Percentiles rank a stretch among this genome's conserved stretches.
These are phyloP conservation scores for Dicranocentrus wangi DNA, from an alignment of 2,888 invertebrate genomes.

Conservation along the genomic window DNA sequence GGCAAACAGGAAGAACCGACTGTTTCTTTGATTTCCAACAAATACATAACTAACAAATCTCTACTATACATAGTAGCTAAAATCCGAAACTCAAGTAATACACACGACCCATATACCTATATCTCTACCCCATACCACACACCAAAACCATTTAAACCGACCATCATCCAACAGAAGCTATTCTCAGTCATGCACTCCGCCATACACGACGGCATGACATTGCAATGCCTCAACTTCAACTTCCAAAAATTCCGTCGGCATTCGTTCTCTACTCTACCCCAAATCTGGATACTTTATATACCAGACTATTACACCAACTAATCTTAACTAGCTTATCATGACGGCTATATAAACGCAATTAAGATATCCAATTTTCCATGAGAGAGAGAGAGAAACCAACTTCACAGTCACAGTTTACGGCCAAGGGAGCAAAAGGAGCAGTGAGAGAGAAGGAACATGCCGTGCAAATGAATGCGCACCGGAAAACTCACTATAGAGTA, in stretches of 20 bases:
- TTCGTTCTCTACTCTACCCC: not conserved
- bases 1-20: conserved; percentile 33
- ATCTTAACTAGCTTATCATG: conserved; percentile 60
- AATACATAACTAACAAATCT: not conserved
- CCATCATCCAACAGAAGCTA: not conserved
- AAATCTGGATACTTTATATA: no score
- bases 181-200: no score
- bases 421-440: conserved; percentile 3
- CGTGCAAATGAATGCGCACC: conserved; percentile 31
- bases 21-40: conserved; percentile 29
- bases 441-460: no score
- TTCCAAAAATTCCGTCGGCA: conserved; percentile 19
- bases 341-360: conserved; percentile 57
- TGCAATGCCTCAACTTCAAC: not conserved
- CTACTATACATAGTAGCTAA: not conserved
- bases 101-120: no score
- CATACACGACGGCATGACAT: no score
- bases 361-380: conserved; percentile 57
- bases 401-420: conserved; percentile 20
- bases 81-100: no score
- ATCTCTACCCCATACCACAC: conserved; percentile 1
- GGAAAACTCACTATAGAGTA: conserved; percentile 3
- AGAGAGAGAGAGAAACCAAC: conserved; percentile 27
- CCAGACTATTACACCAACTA: not conserved
- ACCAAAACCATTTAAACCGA: conserved; percentile 33